These are phyloP conservation scores for Rousettus leschenaultii DNA, from an alignment of 2,113 vertebrate species.

Conservation along the genomic window DNA sequence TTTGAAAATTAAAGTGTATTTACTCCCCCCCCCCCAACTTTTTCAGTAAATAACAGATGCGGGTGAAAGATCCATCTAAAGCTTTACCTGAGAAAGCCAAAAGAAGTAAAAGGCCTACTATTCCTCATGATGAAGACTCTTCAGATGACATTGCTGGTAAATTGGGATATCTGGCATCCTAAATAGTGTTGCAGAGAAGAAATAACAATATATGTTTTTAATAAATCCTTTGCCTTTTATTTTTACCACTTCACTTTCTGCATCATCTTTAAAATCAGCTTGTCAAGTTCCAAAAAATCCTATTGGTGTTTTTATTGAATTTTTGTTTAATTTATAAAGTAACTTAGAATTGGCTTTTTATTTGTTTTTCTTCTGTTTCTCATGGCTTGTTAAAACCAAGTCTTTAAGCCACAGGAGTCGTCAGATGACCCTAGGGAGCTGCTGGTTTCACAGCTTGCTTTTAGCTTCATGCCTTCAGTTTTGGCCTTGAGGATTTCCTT, in stretches of 20 bases:
- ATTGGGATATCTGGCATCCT: slow-evolving; percentile 13
- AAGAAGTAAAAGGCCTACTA: slow-evolving; percentile 90
- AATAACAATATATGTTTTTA: not conserved
- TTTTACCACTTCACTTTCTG: slow-evolving; percentile 7
- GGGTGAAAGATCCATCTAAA: slow-evolving; percentile 95
- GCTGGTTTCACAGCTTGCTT: not conserved
- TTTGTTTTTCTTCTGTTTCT: not conserved
- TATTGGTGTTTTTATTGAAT: not conserved
- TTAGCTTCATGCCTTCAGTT: not conserved
- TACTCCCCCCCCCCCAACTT: not conserved
- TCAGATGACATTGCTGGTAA: slow-evolving; percentile 97
- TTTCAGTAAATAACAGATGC: slow-evolving; percentile 91
- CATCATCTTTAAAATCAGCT: not conserved
- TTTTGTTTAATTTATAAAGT: slow-evolving; percentile 20
- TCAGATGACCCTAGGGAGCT: not conserved
- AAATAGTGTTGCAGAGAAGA: not conserved
- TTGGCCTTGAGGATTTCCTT: not conserved
- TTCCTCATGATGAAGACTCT: slow-evolving; percentile 94
- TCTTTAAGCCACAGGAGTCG: not conserved
- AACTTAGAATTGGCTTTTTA: not conserved
- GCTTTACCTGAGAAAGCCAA: slow-evolving; percentile 91
- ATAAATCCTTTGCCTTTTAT: not conserved
- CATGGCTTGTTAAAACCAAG: not conserved
- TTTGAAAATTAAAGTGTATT: slow-evolving; percentile 28
- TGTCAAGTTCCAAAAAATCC: not conserved